A percentile compares a stretch with the other conserved stretches of the same genome.
Evolutionary conservation across 2,888 invertebrate genomes (phyloP).

Genomic region (Lathronympha strigana): DNA sequence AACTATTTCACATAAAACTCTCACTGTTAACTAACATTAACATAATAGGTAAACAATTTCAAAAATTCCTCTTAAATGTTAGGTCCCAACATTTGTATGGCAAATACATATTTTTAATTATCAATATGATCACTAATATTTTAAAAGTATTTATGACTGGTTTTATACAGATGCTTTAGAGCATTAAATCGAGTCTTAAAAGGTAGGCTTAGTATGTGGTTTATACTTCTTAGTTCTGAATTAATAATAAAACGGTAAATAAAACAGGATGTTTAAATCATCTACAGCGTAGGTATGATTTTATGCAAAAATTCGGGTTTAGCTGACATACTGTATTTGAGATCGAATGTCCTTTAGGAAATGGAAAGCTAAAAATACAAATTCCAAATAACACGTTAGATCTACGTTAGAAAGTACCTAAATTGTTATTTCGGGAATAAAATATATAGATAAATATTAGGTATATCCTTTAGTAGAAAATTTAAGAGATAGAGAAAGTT

Average conservation of each 20-base stretch:
- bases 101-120: slow-evolving; percentile 42
- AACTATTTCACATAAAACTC: slow-evolving; percentile 28
- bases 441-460: no score
- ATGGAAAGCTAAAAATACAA: not conserved
- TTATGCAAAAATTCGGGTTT: not conserved
- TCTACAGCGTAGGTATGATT: no score
- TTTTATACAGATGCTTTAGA: not conserved
- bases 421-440: no score
- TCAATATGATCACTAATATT: slow-evolving; percentile 15
- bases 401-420: not conserved
- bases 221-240: not conserved
- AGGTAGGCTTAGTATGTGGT: not conserved
- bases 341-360: slow-evolving; percentile 19
- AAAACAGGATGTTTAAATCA: slow-evolving; percentile 5
- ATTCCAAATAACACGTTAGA: not conserved
- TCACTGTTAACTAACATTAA: slow-evolving; percentile 42
- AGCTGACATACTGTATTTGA: not conserved
- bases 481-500: no score
- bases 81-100: slow-evolving; percentile 53
- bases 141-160: not conserved
- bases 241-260: slow-evolving; percentile 1
- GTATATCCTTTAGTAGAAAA: no score
- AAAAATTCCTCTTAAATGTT: slow-evolving; percentile 43
- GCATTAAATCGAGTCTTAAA: not conserved
- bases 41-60: slow-evolving; percentile 22